These are phyloP conservation scores for Aplidium turbinatum DNA, from an alignment of 23 tunicate genomes.

Conservation along the genomic window DNA sequence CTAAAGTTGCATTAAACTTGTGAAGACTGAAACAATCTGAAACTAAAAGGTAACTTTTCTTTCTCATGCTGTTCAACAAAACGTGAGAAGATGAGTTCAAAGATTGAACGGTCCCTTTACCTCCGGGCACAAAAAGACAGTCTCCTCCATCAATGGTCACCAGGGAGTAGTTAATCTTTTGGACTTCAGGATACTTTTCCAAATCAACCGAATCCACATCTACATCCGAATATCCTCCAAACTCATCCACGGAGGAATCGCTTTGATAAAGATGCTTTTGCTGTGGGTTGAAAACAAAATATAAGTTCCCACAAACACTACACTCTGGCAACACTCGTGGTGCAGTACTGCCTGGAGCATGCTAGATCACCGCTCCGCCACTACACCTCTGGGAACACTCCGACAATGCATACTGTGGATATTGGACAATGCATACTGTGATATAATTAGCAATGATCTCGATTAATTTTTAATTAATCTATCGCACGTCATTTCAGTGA, in stretches of 20 bases:
- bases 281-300: constrained; percentile 5
- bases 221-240: constrained; percentile 55
- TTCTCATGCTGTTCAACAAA: too few relatives aligned
- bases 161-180: constrained; percentile 20
- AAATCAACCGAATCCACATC: constrained; percentile 49
- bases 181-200: constrained; percentile 10
- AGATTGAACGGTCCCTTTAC: constrained; percentile 16
- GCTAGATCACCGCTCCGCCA: background rate
- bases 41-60: too few relatives aligned
- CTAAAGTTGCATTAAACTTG: too few relatives aligned
- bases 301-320: background rate
- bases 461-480: too few relatives aligned
- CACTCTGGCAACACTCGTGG: too few relatives aligned
- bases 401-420: too few relatives aligned
- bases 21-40: too few relatives aligned
- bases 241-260: constrained; percentile 27
- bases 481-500: too few relatives aligned
- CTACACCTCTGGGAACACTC: background rate
- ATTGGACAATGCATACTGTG: too few relatives aligned
- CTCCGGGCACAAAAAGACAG: constrained; percentile 55
- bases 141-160: constrained; percentile 57
- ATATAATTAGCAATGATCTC: too few relatives aligned
- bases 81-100: background rate
- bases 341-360: too few relatives aligned
- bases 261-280: constrained; percentile 35